Conservation (phyloP, 1,140 invertebrate genomes). For the Bombus waltoni region DNA sequence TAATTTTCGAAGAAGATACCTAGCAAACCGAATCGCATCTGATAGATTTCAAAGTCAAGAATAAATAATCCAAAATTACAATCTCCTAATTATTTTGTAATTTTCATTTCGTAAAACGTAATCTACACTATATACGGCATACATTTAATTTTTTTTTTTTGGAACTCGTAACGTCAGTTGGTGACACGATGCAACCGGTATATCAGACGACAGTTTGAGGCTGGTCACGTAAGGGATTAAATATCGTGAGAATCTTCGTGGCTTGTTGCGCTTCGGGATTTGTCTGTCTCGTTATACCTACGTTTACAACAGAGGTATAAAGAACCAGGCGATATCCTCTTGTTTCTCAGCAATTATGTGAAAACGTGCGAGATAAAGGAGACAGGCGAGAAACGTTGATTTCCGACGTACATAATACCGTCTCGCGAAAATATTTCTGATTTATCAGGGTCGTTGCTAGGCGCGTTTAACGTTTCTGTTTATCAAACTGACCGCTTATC, state of each 20-base stretch:
- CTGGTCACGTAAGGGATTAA: not conserved
- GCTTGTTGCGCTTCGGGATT: not conserved
- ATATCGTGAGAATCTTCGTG: not conserved
- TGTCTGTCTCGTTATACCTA: not conserved
- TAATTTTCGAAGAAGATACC: too few species aligned
- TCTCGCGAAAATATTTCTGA: conserved; percentile 29
- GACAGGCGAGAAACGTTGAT: conserved; percentile 5
- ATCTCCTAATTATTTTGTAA: not conserved
- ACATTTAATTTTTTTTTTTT: not conserved
- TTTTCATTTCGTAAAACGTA: not conserved
- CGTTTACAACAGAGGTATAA: not conserved
- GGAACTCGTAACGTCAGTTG: not conserved
- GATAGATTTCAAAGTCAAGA: not conserved
- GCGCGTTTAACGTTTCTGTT: conserved; percentile 27
- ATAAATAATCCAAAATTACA: not conserved
- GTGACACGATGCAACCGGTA: not conserved
- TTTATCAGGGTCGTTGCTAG: conserved; percentile 4
- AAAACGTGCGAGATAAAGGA: not conserved
- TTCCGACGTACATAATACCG: not conserved
- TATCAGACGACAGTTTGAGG: not conserved
- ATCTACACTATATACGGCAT: not conserved
- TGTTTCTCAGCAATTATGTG: conserved; percentile 6
- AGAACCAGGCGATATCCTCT: too few species aligned
- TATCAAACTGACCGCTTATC: conserved; percentile 17
- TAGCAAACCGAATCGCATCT: too few species aligned